A percentile compares a stretch with the other conserved stretches of the same genome.
These are phyloP conservation scores for Drosophila kuntzei DNA, from an alignment of 2,888 invertebrate genomes.

Conservation along the genomic window DNA sequence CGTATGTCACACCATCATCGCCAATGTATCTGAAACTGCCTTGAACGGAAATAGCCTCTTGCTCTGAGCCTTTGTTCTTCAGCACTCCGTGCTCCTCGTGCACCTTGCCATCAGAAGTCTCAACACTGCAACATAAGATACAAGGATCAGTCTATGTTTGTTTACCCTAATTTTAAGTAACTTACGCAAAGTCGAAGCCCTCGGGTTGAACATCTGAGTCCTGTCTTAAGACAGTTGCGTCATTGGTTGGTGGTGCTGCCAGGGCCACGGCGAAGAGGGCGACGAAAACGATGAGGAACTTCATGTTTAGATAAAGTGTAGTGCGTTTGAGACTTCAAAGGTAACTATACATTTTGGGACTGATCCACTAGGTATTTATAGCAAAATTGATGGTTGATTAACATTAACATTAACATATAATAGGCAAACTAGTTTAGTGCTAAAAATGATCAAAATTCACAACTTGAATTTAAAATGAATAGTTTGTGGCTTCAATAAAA, in stretches of 20 bases:
- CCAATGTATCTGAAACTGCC: constrained; percentile 85
- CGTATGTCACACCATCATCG: constrained; percentile 87
- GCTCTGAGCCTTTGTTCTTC: constrained; percentile 82
- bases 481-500: constrained; percentile 1
- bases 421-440: constrained; percentile 51
- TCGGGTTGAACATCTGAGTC: constrained; percentile 84
- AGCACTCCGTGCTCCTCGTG: constrained; percentile 50
- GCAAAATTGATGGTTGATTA: constrained; percentile 12
- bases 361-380: constrained; percentile 44
- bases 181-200: constrained; percentile 85
- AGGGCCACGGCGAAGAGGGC: constrained; percentile 73
- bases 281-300: constrained; percentile 77
- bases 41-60: constrained; percentile 58
- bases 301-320: constrained; percentile 60
- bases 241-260: constrained; percentile 68
- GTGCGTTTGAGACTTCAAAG: constrained; percentile 55
- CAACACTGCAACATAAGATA: constrained; percentile 28
- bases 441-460: constrained; percentile 24
- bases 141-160: background rate
- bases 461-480: constrained; percentile 28
- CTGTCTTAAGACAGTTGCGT: background rate
- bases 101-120: constrained; percentile 75
- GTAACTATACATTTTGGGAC: constrained; percentile 43
- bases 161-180: background rate
- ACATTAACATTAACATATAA: constrained; percentile 16